Evolutionary conservation across 2,113 vertebrate species (phyloP).

Genomic region (Pelecanoides urinatrix): DNA sequence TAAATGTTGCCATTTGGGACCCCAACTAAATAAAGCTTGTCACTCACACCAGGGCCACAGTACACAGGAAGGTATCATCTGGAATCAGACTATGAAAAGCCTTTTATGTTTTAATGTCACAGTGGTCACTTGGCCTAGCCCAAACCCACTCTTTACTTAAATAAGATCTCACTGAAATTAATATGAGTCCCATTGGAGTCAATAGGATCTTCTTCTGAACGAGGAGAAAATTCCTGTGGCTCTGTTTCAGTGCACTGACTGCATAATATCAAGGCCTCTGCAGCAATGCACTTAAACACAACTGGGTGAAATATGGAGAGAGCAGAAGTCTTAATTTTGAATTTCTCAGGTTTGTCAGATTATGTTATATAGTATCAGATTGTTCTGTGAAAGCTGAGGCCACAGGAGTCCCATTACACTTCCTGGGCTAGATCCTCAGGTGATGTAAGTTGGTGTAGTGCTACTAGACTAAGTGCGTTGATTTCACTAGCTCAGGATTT

Average conservation of each 20-base stretch:
- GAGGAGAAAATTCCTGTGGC: not conserved
- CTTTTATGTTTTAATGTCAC: not conserved
- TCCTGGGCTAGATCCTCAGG: not conserved
- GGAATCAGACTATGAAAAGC: not conserved
- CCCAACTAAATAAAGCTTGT: not conserved
- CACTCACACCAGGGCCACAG: not conserved
- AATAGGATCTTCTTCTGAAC: not conserved
- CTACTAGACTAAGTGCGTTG: not conserved
- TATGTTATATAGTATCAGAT: conserved; percentile 16
- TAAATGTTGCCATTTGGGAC: not conserved
- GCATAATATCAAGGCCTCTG: not conserved
- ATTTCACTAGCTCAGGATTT: conserved; percentile 20
- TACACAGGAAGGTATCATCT: not conserved
- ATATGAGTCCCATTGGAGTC: not conserved
- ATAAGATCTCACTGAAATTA: not conserved
- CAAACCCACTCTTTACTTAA: not conserved
- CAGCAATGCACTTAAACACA: not conserved
- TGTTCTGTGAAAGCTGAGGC: conserved; percentile 42
- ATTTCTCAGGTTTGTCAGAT: conserved; percentile 41
- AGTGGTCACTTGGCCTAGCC: not conserved
- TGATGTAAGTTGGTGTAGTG: conserved; percentile 12
- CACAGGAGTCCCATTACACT: conserved; percentile 26
- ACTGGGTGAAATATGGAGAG: conserved; percentile 26
- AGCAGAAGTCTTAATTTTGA: conserved; percentile 28
- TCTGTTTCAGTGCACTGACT: not conserved